Evolutionary conservation across 2,888 invertebrate species (phyloP).

Genomic region (Ornithoptera alexandrae): DNA sequence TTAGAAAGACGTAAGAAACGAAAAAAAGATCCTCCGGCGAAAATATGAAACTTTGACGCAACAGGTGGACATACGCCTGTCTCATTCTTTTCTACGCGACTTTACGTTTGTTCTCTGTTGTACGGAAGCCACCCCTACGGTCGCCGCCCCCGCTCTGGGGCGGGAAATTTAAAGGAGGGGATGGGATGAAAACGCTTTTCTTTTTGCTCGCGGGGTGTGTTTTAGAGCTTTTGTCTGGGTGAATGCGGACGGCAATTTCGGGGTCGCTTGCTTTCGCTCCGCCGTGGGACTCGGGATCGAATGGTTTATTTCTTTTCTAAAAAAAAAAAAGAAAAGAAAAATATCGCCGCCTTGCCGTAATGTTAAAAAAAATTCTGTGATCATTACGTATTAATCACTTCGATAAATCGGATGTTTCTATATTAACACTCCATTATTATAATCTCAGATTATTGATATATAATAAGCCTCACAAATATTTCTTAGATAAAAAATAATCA

Average conservation of each 20-base stretch:
- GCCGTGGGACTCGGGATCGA: conserved; percentile 69
- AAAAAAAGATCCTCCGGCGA: conserved; percentile 70
- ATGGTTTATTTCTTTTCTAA: conserved; percentile 51
- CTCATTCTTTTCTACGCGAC: conserved; percentile 76
- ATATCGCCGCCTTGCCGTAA: conserved; percentile 38
- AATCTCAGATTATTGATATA: too few species aligned
- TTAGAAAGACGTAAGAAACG: conserved; percentile 66
- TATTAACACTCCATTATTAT: not conserved
- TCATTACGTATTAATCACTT: conserved; percentile 22
- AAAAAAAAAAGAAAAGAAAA: conserved; percentile 32
- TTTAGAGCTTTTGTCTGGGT: conserved; percentile 79
- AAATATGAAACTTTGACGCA: conserved; percentile 74
- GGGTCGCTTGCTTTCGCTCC: conserved; percentile 71
- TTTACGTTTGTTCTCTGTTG: conserved; percentile 73
- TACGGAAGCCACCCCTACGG: conserved; percentile 75
- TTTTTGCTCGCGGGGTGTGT: conserved; percentile 76
- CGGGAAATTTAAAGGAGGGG: conserved; percentile 78
- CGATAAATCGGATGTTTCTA: not conserved
- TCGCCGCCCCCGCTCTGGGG: conserved; percentile 74
- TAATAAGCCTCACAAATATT: not conserved
- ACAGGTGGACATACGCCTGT: conserved; percentile 76
- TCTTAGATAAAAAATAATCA: not conserved
- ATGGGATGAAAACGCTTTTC: conserved; percentile 76
- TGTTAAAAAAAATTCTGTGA: conserved; percentile 20
- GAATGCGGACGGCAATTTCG: conserved; percentile 78